Evolutionary conservation across 2,888 invertebrate species (phyloP), one percentile per base, ranked within the genome.

Genomic region (Pocota personata): DNA sequence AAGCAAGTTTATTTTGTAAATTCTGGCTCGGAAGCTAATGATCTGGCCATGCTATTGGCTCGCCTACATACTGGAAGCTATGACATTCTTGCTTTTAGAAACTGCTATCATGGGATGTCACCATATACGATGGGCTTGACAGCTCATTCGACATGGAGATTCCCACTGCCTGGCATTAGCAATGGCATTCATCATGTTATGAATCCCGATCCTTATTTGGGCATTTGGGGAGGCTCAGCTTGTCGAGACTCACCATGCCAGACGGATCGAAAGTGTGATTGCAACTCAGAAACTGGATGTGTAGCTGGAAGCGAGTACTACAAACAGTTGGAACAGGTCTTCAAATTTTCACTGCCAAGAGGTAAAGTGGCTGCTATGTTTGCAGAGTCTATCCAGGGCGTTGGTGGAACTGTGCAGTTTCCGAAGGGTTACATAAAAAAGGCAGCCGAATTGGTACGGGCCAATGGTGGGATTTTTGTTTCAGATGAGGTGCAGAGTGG

Each of bases 401-500:
- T 98, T 6, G 98, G 98, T 12, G 99, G 99, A 0, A 94, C 96
- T 0, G 96, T 99, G 0, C 99, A 99, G 91, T 99, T 95, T 90
- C 98, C 99, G 0, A 97, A 95, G 90, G 95, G 96, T 2, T 99
- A 96, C 91, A 91, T 99, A 12, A 96, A 95, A 90, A 95, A 95
- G 89, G 97, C 97, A 0, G 96, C 95, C 87, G 95, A 97, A 24
- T 91, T 96, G 52, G 95, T 99, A 0, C 95, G 95, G 87, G 93
- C 95, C 55, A 94, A 96, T 89, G 98, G 98, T 0, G 99, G 99
- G 3, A 88, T 99, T 1, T 97, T 96, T 89, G 95, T 99, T 76
- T 94, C 97, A 3, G 99, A 99, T 93, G 99, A 99, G 94, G 97
- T 99, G 0, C 99, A 99, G 93, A 97, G 98, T 0, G 99, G 99